Base-by-base conservation (phyloP, 2,113 vertebrate species). In the Poeciliopsis retropinna region DNA sequence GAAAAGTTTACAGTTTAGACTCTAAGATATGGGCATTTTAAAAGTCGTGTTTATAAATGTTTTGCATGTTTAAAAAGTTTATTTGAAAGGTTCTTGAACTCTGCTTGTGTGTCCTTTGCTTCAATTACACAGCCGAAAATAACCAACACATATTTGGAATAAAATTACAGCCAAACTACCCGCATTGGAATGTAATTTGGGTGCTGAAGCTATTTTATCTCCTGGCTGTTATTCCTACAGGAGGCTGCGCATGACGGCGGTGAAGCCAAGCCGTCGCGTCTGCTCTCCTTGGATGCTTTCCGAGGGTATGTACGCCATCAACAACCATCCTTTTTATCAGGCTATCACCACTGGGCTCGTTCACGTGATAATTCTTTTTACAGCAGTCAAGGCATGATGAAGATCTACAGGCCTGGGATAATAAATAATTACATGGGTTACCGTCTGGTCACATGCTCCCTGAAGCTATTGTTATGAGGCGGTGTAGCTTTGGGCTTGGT, bases 391-490 rank as follows among this genome's bases (percentile, higher is more conserved):
- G 82, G 74, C 75, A 80, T 76, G 78, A 85, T 89, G 75, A 88
- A 78, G 64, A 76, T 82, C 79, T 78, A 85, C 88, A 89, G 92
- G 76, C 86, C 80, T 67, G 22, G 77, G 70, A 67, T 89, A 91
- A 92, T 89, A 89, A 91, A 88, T 89, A 86, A 93, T 92, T 88
- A 91, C 78, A 78, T 85, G 87, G 93, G 92, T 95, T 93, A 94
- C 83, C 76, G 89, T 91, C 93, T 95, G 95, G 94, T 87, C 93
- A 94, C 83, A 84, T 60, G 82, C 83, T 92, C 81, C 92, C 86
- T 84, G 85, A 88, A 88, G 91, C 91, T 86, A 83, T 86, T 88
- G 92, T 93, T 92, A 92, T 93, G 84, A 78, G 78, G 82, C 79
- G 37, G 79, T 85, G 31, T 89, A 75, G 92, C 93, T 93, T 70